These are phyloP conservation scores for Alces alces DNA, from an alignment of 2,113 vertebrate genomes.

Conservation along the genomic window DNA sequence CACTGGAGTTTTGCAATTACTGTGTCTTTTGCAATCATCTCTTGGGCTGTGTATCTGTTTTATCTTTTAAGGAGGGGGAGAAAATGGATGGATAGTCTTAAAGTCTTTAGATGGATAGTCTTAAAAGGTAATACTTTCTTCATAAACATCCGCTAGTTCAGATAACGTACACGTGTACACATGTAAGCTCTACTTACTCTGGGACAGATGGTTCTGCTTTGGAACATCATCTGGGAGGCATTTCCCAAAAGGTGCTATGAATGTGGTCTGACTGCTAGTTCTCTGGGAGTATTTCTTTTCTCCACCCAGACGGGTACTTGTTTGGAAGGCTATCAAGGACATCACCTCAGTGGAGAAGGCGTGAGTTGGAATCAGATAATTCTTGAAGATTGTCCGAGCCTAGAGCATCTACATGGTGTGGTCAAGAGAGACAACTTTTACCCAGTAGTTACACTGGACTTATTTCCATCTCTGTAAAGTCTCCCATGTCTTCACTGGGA, in stretches of 20 bases:
- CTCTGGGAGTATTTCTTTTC: background rate
- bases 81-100: background rate
- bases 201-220: background rate
- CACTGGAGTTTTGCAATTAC: slow-evolving; percentile 44
- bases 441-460: background rate
- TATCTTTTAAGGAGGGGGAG: background rate
- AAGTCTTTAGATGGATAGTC: background rate
- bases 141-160: background rate
- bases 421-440: background rate
- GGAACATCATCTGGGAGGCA: background rate
- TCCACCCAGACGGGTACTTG: background rate
- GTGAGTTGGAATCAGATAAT: background rate
- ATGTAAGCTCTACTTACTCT: background rate
- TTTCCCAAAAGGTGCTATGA: background rate
- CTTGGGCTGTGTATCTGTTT: slow-evolving; percentile 63
- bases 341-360: background rate
- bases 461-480: background rate
- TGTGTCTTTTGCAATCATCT: slow-evolving; percentile 65
- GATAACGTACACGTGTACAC: background rate
- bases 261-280: background rate
- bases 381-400: background rate
- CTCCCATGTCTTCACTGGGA: background rate
- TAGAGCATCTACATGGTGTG: background rate
- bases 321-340: background rate
- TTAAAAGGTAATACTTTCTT: background rate